Evolutionary conservation across 2,113 vertebrate species (phyloP).

Genomic region (Nipponia nippon): DNA sequence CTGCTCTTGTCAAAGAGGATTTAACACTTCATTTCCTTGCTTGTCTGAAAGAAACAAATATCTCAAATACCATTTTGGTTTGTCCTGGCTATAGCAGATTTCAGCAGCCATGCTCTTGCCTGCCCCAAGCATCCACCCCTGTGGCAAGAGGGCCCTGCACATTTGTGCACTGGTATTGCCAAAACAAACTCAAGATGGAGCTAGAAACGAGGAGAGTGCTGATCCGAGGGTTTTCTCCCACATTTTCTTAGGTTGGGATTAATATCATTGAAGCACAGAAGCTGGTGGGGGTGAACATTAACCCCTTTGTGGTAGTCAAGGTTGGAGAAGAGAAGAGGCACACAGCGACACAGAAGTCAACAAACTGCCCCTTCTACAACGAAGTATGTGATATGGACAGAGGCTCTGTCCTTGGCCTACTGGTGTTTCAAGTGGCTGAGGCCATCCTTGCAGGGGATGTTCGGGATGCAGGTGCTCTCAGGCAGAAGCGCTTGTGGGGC

Average conservation of each 20-base stretch:
- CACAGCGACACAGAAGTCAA: conserved; percentile 84
- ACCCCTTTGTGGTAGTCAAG: conserved; percentile 85
- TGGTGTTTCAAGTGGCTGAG: fast-evolving
- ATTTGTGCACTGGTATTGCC: not conserved
- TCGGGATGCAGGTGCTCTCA: not conserved
- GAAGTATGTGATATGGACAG: conserved; percentile 58
- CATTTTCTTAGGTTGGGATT: conserved; percentile 80
- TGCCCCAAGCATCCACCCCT: fast-evolving
- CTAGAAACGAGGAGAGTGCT: not conserved
- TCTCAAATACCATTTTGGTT: not conserved
- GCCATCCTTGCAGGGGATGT: not conserved
- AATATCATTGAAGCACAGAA: conserved; percentile 92
- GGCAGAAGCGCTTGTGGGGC: not conserved
- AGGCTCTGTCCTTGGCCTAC: not conserved
- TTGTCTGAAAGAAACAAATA: not conserved
- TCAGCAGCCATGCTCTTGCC: not conserved
- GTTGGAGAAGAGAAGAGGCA: conserved; percentile 85
- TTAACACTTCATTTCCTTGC: not conserved
- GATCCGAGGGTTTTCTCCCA: not conserved
- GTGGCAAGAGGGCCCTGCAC: not conserved
- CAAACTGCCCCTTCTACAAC: conserved; percentile 87
- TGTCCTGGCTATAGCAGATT: not conserved
- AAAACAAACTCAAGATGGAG: not conserved
- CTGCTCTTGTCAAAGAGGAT: not conserved
- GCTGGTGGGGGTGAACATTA: conserved; percentile 91